Percentiles rank a stretch among this genome's conserved stretches.
Conservation (phyloP, 2,113 vertebrate species). For the Protobothrops flavoviridis region DNA sequence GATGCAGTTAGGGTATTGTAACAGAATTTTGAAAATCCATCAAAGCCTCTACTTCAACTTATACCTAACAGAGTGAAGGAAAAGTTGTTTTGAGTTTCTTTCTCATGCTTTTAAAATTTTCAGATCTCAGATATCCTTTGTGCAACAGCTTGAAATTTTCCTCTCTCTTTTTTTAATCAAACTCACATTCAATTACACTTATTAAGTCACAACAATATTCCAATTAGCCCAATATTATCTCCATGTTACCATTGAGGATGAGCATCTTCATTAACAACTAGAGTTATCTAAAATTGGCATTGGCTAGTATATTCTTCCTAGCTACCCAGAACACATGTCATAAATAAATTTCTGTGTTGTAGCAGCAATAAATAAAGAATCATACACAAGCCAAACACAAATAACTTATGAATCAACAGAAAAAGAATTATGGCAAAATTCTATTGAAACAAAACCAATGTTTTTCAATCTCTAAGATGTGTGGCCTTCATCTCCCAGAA, state of each 20-base stretch:
- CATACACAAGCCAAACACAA: background rate
- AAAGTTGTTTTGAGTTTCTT: background rate
- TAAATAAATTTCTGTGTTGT: background rate
- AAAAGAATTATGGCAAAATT: background rate
- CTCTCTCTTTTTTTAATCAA: background rate
- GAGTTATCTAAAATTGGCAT: background rate
- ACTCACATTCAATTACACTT: background rate
- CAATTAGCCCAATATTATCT: background rate
- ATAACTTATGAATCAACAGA: background rate
- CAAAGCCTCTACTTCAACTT: background rate
- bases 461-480: no score
- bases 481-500: no score
- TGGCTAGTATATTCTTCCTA: background rate
- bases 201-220: background rate
- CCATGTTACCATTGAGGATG: background rate
- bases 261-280: background rate
- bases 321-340: background rate
- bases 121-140: background rate
- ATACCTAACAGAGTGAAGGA: background rate
- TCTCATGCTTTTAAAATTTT: background rate
- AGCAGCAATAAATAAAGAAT: background rate
- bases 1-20: background rate
- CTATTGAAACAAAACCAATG: background rate
- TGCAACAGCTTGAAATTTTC: background rate
- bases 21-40: background rate